Base-by-base conservation (phyloP, 37 sponge, comb jelly and placozoan species). In the Hexactinellida sp. region DNA sequence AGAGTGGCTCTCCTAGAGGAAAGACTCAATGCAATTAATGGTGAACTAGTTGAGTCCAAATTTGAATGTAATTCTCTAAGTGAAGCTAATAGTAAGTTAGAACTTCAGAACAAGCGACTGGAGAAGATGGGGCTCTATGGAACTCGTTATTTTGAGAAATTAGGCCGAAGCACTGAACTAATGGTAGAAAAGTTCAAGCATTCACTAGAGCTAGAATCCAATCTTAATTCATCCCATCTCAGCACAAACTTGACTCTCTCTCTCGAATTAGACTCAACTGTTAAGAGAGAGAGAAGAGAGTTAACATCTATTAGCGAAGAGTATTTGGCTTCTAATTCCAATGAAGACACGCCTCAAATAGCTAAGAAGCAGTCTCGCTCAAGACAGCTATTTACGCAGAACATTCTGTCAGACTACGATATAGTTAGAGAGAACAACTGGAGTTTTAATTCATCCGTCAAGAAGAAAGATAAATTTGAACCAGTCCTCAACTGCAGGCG, bases 61-160 rank as follows among this genome's bases (percentile, higher is more conserved):
- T 63, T 63, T 63, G 76, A 63, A 63, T 63, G 76, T 63, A 63
- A 63, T 63, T 63, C 76, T 25, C 76, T 63, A 5, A 63, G 21
- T 63, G 76, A 63, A 63, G 21, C 5, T 23, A 63, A 63, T 28
- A 63, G 13, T 7, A 23, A 63, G 34, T n/a, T 63, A 63, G 76
- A 63, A n/a, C 25, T 63, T 21, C 76, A 63, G 13, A 63, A 63
- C 5, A 10, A 63, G 76, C 25, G 30, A 25, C 76, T 63, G 5
- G 28, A 63, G 34, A n/a, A 7, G 21, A 63, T 63, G 28, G 76
- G 76, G 1, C 76, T 7, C 30, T 63, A 63, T 63, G 76, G 76
- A 63, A 63, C 76, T 25, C 21, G 76, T 10, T 63, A 63, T n/a
- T 63, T 63, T 63, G 76, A 63, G 30, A 63, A 63, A n/a, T n/a